phyloP scores from a whole-genome alignment of 2,797 vertebrate species.

The Mallotus villosus region DNA sequence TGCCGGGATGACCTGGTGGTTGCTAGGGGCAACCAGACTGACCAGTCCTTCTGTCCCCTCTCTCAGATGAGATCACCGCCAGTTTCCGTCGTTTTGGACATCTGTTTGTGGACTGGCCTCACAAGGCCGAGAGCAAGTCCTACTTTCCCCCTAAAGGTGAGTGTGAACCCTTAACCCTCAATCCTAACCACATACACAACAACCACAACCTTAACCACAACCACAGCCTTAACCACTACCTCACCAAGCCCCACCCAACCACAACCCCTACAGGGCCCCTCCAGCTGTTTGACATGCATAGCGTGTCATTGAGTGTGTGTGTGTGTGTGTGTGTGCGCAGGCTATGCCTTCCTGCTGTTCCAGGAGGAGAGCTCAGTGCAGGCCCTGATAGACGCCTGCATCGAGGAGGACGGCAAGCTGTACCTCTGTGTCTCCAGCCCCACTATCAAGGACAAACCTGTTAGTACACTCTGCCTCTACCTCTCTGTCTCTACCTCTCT shows the following conservation, averaged over 20 bases:
- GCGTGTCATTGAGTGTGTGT: not conserved
- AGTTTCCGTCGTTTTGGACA: conserved; percentile 98
- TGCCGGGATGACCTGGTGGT: not conserved
- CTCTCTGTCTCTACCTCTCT: too few relatives aligned
- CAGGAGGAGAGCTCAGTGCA: conserved; percentile 99
- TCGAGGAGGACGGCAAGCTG: conserved; percentile 97
- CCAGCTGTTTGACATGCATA: not conserved
- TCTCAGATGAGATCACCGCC: conserved; percentile 95
- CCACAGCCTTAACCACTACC: too few relatives aligned
- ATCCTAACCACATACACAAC: too few relatives aligned
- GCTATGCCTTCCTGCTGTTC: conserved; percentile 98
- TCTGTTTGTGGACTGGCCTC: conserved; percentile 99
- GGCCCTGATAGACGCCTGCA: conserved; percentile 97
- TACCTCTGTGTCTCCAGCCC: conserved; percentile 98
- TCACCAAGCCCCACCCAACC: not conserved
- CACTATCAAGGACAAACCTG: conserved; percentile 99
- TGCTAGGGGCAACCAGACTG: not conserved
- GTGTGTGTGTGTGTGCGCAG: conserved; percentile 57
- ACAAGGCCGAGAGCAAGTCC: conserved; percentile 99
- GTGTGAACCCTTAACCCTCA: not conserved
- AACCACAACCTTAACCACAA: too few relatives aligned
- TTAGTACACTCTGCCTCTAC: conserved; percentile 69
- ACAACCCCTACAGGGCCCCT: not conserved
- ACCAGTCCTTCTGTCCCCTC: conserved; percentile 18
- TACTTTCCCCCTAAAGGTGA: conserved; percentile 99